Base-by-base conservation (phyloP, 2,113 vertebrate genomes). In the Ascaphus truei region DNA sequence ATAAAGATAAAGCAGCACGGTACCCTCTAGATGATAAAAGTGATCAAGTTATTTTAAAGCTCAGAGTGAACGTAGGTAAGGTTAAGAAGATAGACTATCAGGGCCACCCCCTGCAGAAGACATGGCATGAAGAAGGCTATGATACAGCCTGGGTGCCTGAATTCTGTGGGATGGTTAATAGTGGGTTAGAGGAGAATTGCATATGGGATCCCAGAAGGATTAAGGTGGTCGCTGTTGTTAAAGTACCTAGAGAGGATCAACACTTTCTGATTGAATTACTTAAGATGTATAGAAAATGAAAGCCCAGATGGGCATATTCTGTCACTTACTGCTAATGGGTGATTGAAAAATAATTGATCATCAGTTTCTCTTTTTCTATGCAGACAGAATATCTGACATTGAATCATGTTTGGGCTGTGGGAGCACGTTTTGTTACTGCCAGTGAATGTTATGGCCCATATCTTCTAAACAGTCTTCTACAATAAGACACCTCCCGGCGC, bases 41-140 rank as follows among this genome's bases (percentile, higher is more conserved):
- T 18, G 20, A 52, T 3, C 48, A 27, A 13, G 48, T 52, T 52
- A 13, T 52, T 27, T 27, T 52, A 31, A 34, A 60, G 12, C 22
- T 60, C 57, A 60, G 13, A 11, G 57, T 60, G 27, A 60, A 60
- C n/a, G 57, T 60, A n/a, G 57, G 57, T 9, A 31, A 18, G n/a
- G 57, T 60, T 31, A 34, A 11, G n/a, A 47, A 60, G 36, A 60
- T 60, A 8, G 29, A 60, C 27, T 12, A 16, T 22, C 27, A 48
- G 9, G 27, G 16, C 13, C 29, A 60, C n/a, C 57, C 57, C 13
- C 27, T 60, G 57, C 27, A 6, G 6, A 31, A 2, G 29, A 31
- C 57, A 15, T 60, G 57, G 57, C 57, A 60, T 31, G 25, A 7
- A 4, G 4, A 45, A 13, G 57, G 57, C 10, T 60, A 47, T 31